Evolutionary conservation across 2,797 vertebrate genomes (phyloP), one percentile per base, ranked within the genome.

Genomic region (Hafferia zeledoni): DNA sequence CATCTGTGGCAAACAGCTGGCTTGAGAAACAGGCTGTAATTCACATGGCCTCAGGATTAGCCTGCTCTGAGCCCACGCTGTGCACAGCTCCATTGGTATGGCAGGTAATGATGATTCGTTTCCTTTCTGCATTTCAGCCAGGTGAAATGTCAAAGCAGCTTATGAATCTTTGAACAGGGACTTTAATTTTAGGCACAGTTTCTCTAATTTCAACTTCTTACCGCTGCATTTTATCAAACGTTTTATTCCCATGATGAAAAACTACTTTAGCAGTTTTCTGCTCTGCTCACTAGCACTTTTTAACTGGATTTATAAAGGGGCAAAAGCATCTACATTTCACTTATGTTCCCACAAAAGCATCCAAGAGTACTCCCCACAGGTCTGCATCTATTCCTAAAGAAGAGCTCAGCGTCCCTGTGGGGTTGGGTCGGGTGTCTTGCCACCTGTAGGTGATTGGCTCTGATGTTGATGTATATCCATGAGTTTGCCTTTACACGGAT

Each of bases 1-100:
- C 2, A 6, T 24, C 85, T 30, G 35, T 87, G 33, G 19, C 71
- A 85, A 85, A 24, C 31, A 64, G 33, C 19, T 81, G 53, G 15
- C 61, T 82, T 49, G 43, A 81, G 75, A 65, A 90, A 61, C 5
- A 31, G 43, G n/a, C 47, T 87, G 60, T 72, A 91, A 47, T 83
- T 85, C 47, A 16, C 14, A 1, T 46, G 59, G 20, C 30, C 30
- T 39, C 35, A 53, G 23, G 23, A 47, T 37, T 28, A 49, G 56
- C 50, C 17, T 2, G 1, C 27, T 50, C 3, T 39, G 43, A 57
- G 24, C 33, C 43, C 1, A 1, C 0, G 0, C 35, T 72, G 4
- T 39, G 35, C n/a, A 31, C 35, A 75, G 24, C 23, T 64, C 11
- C 4, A 1, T 78, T 71, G n/a, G 5, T 68, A 28, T 5, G 7